Evolutionary conservation across 2,888 invertebrate genomes (phyloP).

Genomic region (Xiphydria camelus): DNA sequence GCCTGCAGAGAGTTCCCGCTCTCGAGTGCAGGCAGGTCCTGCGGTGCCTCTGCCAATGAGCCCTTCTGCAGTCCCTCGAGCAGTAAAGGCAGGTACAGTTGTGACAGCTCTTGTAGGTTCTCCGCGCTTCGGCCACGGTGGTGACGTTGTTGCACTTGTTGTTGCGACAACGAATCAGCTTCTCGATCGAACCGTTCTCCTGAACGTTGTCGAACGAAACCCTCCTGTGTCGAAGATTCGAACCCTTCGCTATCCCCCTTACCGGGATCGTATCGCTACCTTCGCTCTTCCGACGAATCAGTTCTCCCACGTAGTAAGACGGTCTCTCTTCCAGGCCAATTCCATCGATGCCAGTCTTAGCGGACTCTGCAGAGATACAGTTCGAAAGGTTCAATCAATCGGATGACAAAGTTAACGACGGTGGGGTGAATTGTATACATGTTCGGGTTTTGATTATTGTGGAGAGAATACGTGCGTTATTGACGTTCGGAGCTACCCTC

Average conservation of each 20-base stretch:
- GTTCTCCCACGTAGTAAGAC: conserved; percentile 39
- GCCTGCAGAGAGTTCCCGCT: conserved; percentile 86
- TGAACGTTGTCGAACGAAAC: conserved; percentile 64
- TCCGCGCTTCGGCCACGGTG: conserved; percentile 75
- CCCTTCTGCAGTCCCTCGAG: conserved; percentile 84
- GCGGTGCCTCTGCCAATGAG: conserved; percentile 93
- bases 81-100: conserved; percentile 96
- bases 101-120: conserved; percentile 88
- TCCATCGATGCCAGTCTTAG: conserved; percentile 43
- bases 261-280: conserved; percentile 62
- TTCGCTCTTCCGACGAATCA: conserved; percentile 66
- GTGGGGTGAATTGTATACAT: no score
- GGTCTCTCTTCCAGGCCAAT: conserved; percentile 31
- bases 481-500: no score
- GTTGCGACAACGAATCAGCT: conserved; percentile 75
- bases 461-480: no score
- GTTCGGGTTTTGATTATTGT: no score
- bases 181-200: conserved; percentile 58
- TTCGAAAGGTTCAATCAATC: no score
- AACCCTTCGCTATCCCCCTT: conserved; percentile 22
- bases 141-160: conserved; percentile 78
- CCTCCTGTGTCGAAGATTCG: conserved; percentile 61
- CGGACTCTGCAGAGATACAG: conserved; percentile 55
- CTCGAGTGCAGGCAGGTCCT: conserved; percentile 88
- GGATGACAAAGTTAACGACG: no score